Conservation (phyloP, 2,797 vertebrate species). For the Eospalax fontanierii region DNA sequence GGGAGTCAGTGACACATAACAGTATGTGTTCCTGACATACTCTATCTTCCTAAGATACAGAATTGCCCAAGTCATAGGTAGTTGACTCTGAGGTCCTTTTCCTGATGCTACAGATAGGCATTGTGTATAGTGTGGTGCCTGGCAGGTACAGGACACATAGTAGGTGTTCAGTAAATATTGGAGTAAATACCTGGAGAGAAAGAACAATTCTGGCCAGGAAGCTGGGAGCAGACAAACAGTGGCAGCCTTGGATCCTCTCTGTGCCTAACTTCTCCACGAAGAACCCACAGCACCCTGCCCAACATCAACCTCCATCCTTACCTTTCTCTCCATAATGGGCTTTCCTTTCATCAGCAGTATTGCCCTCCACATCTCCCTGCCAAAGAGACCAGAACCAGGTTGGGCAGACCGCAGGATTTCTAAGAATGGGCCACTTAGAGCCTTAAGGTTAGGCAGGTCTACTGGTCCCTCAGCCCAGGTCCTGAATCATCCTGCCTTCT, state of each 20-base stretch:
- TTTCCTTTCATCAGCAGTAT: not conserved
- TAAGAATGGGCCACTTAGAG: not conserved
- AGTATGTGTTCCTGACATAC: not conserved
- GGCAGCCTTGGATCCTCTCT: not conserved
- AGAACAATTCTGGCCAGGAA: not conserved
- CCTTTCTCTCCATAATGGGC: conserved; percentile 59
- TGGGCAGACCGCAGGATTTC: not conserved
- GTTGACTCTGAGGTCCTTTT: not conserved
- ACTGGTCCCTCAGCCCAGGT: not conserved
- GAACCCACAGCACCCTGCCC: not conserved
- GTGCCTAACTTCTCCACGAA: not conserved
- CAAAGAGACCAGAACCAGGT: conserved; percentile 58
- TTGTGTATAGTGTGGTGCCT: not conserved
- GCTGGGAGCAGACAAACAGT: not conserved
- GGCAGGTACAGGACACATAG: not conserved
- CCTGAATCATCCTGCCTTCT: accelerated
- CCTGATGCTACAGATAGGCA: not conserved
- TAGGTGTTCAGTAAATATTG: not conserved
- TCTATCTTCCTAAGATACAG: not conserved
- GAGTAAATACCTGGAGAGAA: not conserved
- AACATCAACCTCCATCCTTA: not conserved
- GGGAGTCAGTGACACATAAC: not conserved
- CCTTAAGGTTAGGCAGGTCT: not conserved
- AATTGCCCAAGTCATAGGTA: not conserved
- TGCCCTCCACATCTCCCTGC: conserved; percentile 40